A percentile compares a stretch with the other conserved stretches of the same genome.
Evolutionary conservation across 2,113 vertebrate species (phyloP).

Genomic region (Blennius ocellaris): DNA sequence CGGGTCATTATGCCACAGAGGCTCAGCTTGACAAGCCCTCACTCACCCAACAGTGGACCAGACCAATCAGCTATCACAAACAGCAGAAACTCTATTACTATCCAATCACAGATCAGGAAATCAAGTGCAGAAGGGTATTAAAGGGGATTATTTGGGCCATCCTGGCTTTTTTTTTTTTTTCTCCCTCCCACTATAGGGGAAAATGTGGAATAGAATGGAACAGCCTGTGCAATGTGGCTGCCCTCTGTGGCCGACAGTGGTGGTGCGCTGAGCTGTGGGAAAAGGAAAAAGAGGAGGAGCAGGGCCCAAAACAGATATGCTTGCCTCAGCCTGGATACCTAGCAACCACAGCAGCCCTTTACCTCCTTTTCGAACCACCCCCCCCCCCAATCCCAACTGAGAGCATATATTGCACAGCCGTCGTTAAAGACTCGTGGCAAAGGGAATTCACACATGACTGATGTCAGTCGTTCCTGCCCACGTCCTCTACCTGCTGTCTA

Average conservation of each 20-base stretch:
- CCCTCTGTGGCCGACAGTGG: slow-evolving; percentile 66
- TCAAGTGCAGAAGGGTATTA: slow-evolving; percentile 81
- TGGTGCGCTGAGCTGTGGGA: slow-evolving; percentile 56
- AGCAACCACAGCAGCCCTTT: slow-evolving; percentile 70
- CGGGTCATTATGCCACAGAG: slow-evolving; percentile 71
- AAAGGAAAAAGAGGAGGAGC: slow-evolving; percentile 44
- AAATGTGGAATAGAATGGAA: slow-evolving; percentile 46
- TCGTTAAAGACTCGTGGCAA: slow-evolving; percentile 51
- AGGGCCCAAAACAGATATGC: slow-evolving; percentile 63
- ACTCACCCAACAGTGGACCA: slow-evolving; percentile 49
- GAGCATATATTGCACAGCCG: slow-evolving; percentile 32
- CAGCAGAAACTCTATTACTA: slow-evolving; percentile 51
- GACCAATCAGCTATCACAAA: slow-evolving; percentile 79
- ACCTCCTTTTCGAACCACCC: slow-evolving; percentile 39
- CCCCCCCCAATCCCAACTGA: slow-evolving; percentile 45
- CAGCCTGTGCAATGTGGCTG: slow-evolving; percentile 51
- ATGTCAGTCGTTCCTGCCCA: slow-evolving; percentile 47
- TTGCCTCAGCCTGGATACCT: slow-evolving; percentile 67
- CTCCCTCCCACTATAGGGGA: slow-evolving; percentile 15
- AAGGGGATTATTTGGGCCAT: slow-evolving; percentile 81
- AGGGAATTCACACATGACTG: slow-evolving; percentile 24
- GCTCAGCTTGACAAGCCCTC: slow-evolving; percentile 63
- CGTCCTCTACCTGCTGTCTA: slow-evolving; percentile 44
- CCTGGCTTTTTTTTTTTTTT: slow-evolving; percentile 50
- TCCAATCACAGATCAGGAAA: slow-evolving; percentile 80